Base-by-base conservation (phyloP, 2,113 vertebrate species). In the Lucifuga dentata region DNA sequence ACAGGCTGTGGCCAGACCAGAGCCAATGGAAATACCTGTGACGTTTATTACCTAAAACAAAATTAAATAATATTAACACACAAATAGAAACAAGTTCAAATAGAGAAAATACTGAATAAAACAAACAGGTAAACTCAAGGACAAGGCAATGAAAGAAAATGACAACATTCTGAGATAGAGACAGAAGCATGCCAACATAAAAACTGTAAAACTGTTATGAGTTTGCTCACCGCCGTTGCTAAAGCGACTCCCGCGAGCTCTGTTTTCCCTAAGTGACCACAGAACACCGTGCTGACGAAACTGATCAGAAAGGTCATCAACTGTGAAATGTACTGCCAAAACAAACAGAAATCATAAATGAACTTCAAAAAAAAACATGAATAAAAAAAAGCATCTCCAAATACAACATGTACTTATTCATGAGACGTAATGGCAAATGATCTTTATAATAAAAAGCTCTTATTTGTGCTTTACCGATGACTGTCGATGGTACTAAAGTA, bases 231-330 rank as follows among this genome's bases (percentile, higher is more conserved):
- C 0, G 95, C 94, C 12, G 93, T 93, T 0, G 95, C 95, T 10
- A 97, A 88, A 0, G 89, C 93, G 62, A 95, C 95, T 0, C 92
- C 91, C 0, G 94, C 94, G 76, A 97, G 81, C 67, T 98, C 93
- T 0, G 91, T 89, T 65, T 95, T 96, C 39, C 95, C 96, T 88
- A 98, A 78, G 84, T 95, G 95, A 40, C 96, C 95, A 0, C 96
- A 98, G 88, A 98, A 98, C 85, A 96, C 94, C n/a, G 95, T 93
- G 88, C 95, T 97, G 68, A 96, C 81, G 39, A 96, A 93, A 0
- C 88, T 86, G 84, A 96, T 95, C 75, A 96, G 65, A 75, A 96
- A 95, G 61, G 86, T 87, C 95, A 97, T 93, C 87, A 95, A 29
- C 81, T 98, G 95, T n/a, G 94, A 94, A 20, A 97, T 78, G 55